These are phyloP conservation scores for Dicaeum eximium DNA, from an alignment of 2,113 vertebrate genomes.

Conservation along the genomic window DNA sequence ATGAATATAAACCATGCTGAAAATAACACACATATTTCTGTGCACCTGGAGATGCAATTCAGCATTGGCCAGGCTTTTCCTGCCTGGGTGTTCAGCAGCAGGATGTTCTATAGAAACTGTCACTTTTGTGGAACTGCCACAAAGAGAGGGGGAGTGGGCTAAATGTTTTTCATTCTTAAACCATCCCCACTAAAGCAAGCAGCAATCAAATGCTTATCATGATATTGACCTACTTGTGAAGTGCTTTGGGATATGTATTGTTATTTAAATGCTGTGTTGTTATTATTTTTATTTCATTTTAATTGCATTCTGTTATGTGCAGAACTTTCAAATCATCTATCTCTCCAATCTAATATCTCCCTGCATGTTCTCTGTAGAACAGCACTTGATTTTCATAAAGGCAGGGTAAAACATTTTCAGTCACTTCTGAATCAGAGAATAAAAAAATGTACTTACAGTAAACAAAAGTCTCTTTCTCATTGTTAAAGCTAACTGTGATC, in stretches of 20 bases:
- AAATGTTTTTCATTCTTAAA: not conserved
- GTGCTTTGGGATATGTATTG: not conserved
- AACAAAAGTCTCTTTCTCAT: not conserved
- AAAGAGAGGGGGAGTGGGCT: not conserved
- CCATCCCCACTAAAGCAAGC: not conserved
- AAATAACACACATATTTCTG: not conserved
- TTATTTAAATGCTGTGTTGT: not conserved
- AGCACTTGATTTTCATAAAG: not conserved
- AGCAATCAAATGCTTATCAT: not conserved
- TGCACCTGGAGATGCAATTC: not conserved
- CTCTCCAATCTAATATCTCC: not conserved
- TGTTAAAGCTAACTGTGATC: slow-evolving; percentile 1
- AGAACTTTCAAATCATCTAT: not conserved
- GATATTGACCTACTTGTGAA: not conserved
- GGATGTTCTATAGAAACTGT: not conserved
- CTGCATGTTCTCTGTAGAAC: not conserved
- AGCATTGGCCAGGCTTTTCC: not conserved
- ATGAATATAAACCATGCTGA: not conserved
- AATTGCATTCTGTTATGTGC: not conserved
- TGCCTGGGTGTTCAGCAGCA: not conserved
- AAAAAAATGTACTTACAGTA: not conserved
- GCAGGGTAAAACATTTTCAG: not conserved
- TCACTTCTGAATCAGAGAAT: not conserved
- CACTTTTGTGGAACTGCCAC: not conserved
- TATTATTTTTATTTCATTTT: slow-evolving; percentile 24